These are phyloP conservation scores for Drosophila eugracilis DNA, from an alignment of 1,140 invertebrate species.

Conservation along the genomic window DNA sequence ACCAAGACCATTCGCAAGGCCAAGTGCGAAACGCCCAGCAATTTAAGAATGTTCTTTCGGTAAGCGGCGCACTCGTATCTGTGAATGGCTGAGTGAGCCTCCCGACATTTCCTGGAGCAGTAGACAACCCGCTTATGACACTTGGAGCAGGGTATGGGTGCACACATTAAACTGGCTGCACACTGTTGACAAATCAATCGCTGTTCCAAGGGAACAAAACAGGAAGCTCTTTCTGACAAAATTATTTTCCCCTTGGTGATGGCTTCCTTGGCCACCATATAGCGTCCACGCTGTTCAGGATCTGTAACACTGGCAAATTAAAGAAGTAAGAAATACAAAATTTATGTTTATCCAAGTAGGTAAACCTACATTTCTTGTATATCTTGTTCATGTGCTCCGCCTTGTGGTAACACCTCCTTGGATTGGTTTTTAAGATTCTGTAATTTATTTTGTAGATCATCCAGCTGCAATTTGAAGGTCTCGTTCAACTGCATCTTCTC, in stretches of 20 bases:
- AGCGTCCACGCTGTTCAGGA: slow-evolving; percentile 30
- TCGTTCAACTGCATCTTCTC: slow-evolving; percentile 43
- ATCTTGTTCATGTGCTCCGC: background rate
- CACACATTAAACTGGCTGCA: slow-evolving; percentile 51
- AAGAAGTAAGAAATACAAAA: background rate
- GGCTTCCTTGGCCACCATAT: slow-evolving; percentile 48
- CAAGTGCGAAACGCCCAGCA: slow-evolving; percentile 64
- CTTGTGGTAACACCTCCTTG: background rate
- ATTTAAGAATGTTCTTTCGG: slow-evolving; percentile 32
- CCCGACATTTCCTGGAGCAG: slow-evolving; percentile 62
- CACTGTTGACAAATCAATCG: slow-evolving; percentile 69
- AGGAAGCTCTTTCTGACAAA: slow-evolving; percentile 54
- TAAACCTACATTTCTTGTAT: slow-evolving; percentile 56
- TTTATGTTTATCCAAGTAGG: rapidly evolving
- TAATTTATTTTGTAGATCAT: slow-evolving; percentile 39
- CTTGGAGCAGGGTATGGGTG: slow-evolving; percentile 64
- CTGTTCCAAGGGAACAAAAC: slow-evolving; percentile 63
- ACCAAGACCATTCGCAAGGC: slow-evolving; percentile 60
- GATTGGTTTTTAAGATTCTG: background rate
- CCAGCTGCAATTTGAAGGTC: slow-evolving; percentile 31
- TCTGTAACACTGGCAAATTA: slow-evolving; percentile 18
- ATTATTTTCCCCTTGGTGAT: slow-evolving; percentile 42
- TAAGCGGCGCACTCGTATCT: slow-evolving; percentile 61
- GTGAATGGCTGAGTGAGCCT: slow-evolving; percentile 45
- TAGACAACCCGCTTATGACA: slow-evolving; percentile 68